A percentile compares a stretch with the other conserved stretches of the same genome.
phyloP scores from a whole-genome alignment of 2,797 vertebrate species.

The Anguilla marmorata region DNA sequence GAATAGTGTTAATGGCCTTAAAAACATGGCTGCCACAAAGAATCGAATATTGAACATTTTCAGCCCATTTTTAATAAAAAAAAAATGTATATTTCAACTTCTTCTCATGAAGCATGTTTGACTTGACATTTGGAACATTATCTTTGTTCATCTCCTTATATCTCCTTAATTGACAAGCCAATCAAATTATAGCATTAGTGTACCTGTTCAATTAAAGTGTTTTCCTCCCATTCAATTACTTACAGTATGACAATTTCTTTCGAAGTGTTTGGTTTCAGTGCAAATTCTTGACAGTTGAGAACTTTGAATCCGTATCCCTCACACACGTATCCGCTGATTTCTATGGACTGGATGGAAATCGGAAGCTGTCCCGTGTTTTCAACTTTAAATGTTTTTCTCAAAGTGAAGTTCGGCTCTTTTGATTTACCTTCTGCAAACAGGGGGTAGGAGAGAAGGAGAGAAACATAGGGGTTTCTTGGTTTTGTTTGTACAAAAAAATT shows the following conservation, averaged over 20 bases:
- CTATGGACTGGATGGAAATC: slow-evolving; percentile 81
- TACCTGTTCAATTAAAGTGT: background rate
- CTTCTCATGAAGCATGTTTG: background rate
- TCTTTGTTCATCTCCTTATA: too few species aligned
- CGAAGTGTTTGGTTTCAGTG: slow-evolving; percentile 89
- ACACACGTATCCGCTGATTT: slow-evolving; percentile 90
- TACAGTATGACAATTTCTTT: slow-evolving; percentile 95
- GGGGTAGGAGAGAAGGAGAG: background rate
- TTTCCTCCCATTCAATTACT: slow-evolving; percentile 61
- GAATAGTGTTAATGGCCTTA: too few species aligned
- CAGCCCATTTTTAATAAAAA: background rate
- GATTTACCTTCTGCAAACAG: slow-evolving; percentile 78
- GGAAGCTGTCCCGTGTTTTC: slow-evolving; percentile 93
- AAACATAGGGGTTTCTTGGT: background rate
- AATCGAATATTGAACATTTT: background rate
- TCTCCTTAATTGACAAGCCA: too few species aligned
- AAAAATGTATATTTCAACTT: background rate
- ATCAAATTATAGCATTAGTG: background rate
- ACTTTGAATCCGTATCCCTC: slow-evolving; percentile 99
- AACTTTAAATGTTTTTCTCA: slow-evolving; percentile 89
- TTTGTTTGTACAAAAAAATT: background rate
- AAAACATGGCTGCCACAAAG: too few species aligned
- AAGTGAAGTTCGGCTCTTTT: slow-evolving; percentile 91
- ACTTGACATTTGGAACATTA: too few species aligned
- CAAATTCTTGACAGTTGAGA: slow-evolving; percentile 93